Evolutionary conservation across 2,888 invertebrate species (phyloP), one percentile per base, ranked within the genome.

Genomic region (Xanthorhoe spadicearia): DNA sequence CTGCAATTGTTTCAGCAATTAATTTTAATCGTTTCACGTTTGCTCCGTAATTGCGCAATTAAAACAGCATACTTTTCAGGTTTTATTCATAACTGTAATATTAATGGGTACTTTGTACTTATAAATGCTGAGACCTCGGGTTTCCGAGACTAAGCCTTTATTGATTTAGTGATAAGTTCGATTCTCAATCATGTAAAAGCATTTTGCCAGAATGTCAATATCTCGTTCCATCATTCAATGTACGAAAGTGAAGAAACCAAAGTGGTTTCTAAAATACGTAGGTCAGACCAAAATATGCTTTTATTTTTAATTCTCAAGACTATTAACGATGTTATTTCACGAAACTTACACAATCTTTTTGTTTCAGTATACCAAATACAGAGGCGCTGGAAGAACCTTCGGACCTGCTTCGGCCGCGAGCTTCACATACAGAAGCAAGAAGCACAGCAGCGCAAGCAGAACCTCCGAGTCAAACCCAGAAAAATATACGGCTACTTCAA

Each of bases 331-430:
- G 32, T 6, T 32, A 7, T 32, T 32, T 32, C 8, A 32, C 6
- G 10, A 43, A 53, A 23, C 23, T 23, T 23, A 23, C 23, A 23
- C 4, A 23, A 23, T 23, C 9, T 17, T 35, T 59, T 17, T n/a
- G 38, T 67, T 67, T 48, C 56, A 67, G 67, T 67, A 10, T 53
- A 68, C 64, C 84, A 86, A 66, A 68, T 88, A 0, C 83, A 85
- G 64, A 83, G 78, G 65, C 83, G 86, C 6, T 88, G 85, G 87
- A 88, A 86, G 64, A 87, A 83, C 57, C 81, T 86, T 5, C 77
- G 87, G 53, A 86, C 86, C 1, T 88, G 85, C 64, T 89, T 87
- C 79, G 77, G 83, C 2, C 77, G 88, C 72, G 85, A 89, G 74
- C 64, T 87, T 0, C 61, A 72, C 0, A 43, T 79, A 2, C 85